Conservation (phyloP, 2,888 invertebrate genomes). For the Napeogenes inachia region DNA sequence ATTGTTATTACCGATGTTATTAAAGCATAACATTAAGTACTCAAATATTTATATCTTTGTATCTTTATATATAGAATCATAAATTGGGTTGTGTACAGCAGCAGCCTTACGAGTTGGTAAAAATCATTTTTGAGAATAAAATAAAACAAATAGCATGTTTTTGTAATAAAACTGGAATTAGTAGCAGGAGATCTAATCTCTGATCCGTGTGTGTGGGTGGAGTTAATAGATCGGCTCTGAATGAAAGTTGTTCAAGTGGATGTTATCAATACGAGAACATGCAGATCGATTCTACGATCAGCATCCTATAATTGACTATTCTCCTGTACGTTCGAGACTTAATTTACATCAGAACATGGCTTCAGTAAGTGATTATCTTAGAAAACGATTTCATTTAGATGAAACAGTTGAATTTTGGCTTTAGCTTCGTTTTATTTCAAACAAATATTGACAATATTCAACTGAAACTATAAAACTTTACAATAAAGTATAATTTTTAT, state of each 20-base stretch:
- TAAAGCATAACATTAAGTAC: slow-evolving; percentile 38
- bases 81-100: not conserved
- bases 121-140: no score
- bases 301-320: slow-evolving; percentile 37
- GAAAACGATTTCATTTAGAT: slow-evolving; percentile 8
- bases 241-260: slow-evolving; percentile 69
- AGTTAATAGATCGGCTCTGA: slow-evolving; percentile 57
- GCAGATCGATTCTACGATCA: slow-evolving; percentile 55
- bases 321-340: slow-evolving; percentile 21
- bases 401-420: not conserved
- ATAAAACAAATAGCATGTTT: not conserved
- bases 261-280: slow-evolving; percentile 66
- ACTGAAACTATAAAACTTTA: no score
- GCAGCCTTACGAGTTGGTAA: not conserved
- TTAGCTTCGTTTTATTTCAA: no score
- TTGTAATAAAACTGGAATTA: not conserved
- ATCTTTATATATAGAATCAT: not conserved
- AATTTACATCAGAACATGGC: slow-evolving; percentile 27
- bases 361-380: slow-evolving; percentile 3
- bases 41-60: no score
- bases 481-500: no score
- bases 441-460: no score
- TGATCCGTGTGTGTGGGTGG: slow-evolving; percentile 61
- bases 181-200: slow-evolving; percentile 50
- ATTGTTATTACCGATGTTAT: slow-evolving; percentile 20